phyloP scores from a whole-genome alignment of 1,140 invertebrate species.

The Nixonia krombeini region DNA sequence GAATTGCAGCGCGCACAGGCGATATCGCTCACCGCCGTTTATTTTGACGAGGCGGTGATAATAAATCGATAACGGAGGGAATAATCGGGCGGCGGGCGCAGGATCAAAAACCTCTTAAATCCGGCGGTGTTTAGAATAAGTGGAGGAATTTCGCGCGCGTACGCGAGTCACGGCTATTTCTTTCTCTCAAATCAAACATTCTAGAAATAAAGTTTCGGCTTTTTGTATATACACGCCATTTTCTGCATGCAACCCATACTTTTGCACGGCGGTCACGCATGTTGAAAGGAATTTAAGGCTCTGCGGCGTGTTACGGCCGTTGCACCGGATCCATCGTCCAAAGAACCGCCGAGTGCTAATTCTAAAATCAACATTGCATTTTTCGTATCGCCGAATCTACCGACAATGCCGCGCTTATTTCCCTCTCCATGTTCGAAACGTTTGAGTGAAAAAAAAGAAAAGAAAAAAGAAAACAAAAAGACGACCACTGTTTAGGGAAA shows the following conservation, averaged over 20 bases:
- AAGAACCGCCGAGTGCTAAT: constrained; percentile 45
- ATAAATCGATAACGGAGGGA: no score
- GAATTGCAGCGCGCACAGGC: no score
- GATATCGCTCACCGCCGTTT: no score
- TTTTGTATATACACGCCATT: constrained; percentile 44
- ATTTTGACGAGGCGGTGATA: no score
- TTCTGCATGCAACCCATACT: constrained; percentile 42
- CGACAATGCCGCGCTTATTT: constrained; percentile 34
- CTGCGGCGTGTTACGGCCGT: constrained; percentile 62
- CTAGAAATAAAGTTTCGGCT: constrained; percentile 68
- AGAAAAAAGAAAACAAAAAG: no score
- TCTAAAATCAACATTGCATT: constrained; percentile 48
- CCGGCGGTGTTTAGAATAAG: constrained; percentile 56
- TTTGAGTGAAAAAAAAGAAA: no score
- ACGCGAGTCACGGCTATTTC: constrained; percentile 60
- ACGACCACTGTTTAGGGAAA: no score
- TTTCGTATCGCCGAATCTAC: constrained; percentile 42
- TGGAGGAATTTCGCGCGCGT: constrained; percentile 45
- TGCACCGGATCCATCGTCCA: constrained; percentile 61
- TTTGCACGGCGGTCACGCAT: constrained; percentile 50
- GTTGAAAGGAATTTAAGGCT: constrained; percentile 55
- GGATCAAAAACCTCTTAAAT: constrained; percentile 69
- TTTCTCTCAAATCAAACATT: constrained; percentile 69
- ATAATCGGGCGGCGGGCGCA: no score
- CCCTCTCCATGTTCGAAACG: constrained; percentile 11